Conservation (phyloP, 2,888 invertebrate genomes). For the Schrankia costaestrigalis region DNA sequence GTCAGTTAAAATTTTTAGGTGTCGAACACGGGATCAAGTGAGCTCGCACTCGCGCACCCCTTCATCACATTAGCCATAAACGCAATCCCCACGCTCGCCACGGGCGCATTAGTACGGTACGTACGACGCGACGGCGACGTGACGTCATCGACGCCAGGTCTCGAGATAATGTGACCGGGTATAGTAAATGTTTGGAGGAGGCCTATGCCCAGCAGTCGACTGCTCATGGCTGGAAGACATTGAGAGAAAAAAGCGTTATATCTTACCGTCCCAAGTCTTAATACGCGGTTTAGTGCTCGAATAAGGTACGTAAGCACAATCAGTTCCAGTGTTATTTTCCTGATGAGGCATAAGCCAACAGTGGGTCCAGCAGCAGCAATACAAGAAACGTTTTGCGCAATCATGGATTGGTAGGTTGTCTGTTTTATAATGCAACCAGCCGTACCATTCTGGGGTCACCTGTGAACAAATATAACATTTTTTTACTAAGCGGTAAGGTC, state of each 20-base stretch:
- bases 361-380: constrained; percentile 36
- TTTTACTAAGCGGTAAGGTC: too few relatives aligned
- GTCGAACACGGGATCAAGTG: too few relatives aligned
- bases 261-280: constrained; percentile 7
- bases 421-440: constrained; percentile 97
- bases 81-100: too few relatives aligned
- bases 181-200: neutral
- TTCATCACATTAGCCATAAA: too few relatives aligned
- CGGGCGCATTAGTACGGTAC: too few relatives aligned
- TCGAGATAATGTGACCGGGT: too few relatives aligned
- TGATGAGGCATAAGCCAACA: constrained; percentile 51
- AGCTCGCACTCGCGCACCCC: too few relatives aligned
- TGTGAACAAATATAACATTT: too few relatives aligned
- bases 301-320: constrained; percentile 3
- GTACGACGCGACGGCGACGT: too few relatives aligned
- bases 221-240: neutral
- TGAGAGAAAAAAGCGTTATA: too few relatives aligned
- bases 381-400: constrained; percentile 47
- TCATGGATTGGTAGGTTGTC: constrained; percentile 59
- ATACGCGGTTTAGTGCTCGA: constrained; percentile 1
- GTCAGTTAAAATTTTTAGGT: too few relatives aligned
- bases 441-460: constrained; percentile 97
- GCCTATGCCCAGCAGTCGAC: neutral
- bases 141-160: too few relatives aligned
- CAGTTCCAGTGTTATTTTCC: constrained; percentile 53